Conservation (phyloP, 2,888 invertebrate species). For the Zaprionus lineosus region DNA sequence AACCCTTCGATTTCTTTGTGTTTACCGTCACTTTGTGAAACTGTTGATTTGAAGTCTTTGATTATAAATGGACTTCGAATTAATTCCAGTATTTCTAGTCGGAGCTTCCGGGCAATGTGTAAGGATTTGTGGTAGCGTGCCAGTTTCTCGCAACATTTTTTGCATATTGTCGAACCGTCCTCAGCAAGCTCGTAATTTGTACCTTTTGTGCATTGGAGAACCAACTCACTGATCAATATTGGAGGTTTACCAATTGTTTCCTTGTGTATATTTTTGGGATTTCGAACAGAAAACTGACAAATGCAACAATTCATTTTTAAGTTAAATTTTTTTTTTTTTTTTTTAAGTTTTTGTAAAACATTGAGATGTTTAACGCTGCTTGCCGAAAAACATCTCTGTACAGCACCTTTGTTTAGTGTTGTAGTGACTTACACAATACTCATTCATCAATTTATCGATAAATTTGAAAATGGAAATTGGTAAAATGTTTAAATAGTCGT, state of each 20-base stretch:
- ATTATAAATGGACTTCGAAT: constrained; percentile 58
- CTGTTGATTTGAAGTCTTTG: constrained; percentile 48
- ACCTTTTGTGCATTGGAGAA: constrained; percentile 64
- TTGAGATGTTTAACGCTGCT: constrained; percentile 25
- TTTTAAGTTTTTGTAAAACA: constrained; percentile 15
- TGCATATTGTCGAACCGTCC: constrained; percentile 58
- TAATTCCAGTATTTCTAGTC: constrained; percentile 58
- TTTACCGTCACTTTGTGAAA: constrained; percentile 34
- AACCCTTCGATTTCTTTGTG: constrained; percentile 30
- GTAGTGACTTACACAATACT: no score
- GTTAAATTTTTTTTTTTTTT: constrained; percentile 1
- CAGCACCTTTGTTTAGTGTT: constrained; percentile 29
- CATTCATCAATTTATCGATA: no score
- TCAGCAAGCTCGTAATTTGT: constrained; percentile 45
- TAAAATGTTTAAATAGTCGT: no score
- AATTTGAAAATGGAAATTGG: no score
- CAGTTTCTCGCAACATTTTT: constrained; percentile 65
- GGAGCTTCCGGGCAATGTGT: constrained; percentile 62
- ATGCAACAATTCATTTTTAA: constrained; percentile 69
- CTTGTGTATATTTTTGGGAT: constrained; percentile 57
- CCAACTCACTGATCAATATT: constrained; percentile 59
- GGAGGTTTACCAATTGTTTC: constrained; percentile 66
- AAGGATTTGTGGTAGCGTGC: constrained; percentile 65
- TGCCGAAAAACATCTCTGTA: constrained; percentile 24
- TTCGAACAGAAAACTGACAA: constrained; percentile 65